Evolutionary conservation across 2,797 vertebrate species (phyloP), one percentile per base, ranked within the genome.

Genomic region (Pangasius macronema): DNA sequence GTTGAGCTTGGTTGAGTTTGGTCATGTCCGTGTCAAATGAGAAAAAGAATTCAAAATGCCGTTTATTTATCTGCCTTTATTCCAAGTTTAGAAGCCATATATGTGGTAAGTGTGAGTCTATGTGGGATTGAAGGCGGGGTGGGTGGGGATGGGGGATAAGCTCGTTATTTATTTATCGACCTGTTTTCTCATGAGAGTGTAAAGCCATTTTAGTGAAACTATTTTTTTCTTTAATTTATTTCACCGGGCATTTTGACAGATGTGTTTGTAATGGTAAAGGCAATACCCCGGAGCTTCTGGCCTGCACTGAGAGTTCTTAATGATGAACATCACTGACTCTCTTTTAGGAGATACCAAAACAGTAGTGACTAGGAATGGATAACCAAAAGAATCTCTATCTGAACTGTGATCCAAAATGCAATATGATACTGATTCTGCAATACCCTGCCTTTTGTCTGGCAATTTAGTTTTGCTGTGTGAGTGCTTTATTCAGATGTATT

Each of bases 11-110:
- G 96, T 96, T 95, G 96, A 95, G 95, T 96, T 92, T 94, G 94
- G 93, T 96, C 95, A 94, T 96, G 95, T 96, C 94, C 95, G 93
- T 95, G 95, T 96, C 94, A 96, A 95, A 95, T 94, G 92, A 94
- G 94, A 94, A 94, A 93, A 92, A 93, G 93, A 91, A 84, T 85
- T 88, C 72, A 92, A 94, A 95, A 94, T 91, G 94, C 94, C 93
- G 95, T 96, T 95, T 95, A 96, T 96, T 96, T 96, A 96, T 96
- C 95, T 96, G 96, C 96, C 96, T 96, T 96, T 95, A 96, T 96
- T 96, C 94, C 92, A 92, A 94, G 91, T 96, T 91, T 96, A 96
- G 96, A 96, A 96, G 96, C 96, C 95, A 96, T 96, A 96, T 95
- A 94, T 93, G 94, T 95, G 93, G 94, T 96, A 95, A 90, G 93